Base-by-base conservation (phyloP, 2,113 vertebrate species). In the Callipepla californica region DNA sequence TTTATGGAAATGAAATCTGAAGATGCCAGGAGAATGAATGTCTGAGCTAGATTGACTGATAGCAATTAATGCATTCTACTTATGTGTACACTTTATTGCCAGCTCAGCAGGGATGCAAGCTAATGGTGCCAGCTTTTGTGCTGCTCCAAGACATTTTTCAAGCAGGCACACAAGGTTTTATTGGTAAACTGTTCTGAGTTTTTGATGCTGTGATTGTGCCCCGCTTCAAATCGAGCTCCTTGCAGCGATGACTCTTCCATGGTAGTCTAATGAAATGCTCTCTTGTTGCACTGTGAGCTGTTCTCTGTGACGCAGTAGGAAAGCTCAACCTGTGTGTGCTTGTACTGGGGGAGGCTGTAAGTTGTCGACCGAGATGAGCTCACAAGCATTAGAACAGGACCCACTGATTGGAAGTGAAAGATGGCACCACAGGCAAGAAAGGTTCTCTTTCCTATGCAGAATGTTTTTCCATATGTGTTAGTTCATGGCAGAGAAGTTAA, bases 51-150 rank as follows among this genome's bases (percentile, higher is more conserved):
- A 92, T 70, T 94, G 90, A 96, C 86, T 96, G 94, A 92, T 93
- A 84, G 90, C 91, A 93, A 94, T 96, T 93, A 96, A 95, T 91
- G 90, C 72, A 58, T 91, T 96, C 91, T 92, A 95, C 92, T 90
- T 93, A 88, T 83, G 48, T 78, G 32, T 90, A 80, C 91, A 91
- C 90, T 96, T 96, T 91, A 93, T 88, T 94, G 90, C 91, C 83
- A 89, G 22, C 79, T 96, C 90, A 94, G 76, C 96, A 94, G 94
- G 95, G 96, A 96, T 87, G 81, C 32, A 81, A 75, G 68, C 95
- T 95, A 94, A 94, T 65, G 86, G 57, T 94, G 84, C 77, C 85
- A 94, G 84, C 70, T 95, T 96, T 91, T 95, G 81, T 95, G 91
- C 85, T 95, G 79, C 53, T 95, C 73, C 87, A 92, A 95, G 93